Conservation (phyloP, 2,888 invertebrate genomes). For the Cosmorhoe ocellata region DNA sequence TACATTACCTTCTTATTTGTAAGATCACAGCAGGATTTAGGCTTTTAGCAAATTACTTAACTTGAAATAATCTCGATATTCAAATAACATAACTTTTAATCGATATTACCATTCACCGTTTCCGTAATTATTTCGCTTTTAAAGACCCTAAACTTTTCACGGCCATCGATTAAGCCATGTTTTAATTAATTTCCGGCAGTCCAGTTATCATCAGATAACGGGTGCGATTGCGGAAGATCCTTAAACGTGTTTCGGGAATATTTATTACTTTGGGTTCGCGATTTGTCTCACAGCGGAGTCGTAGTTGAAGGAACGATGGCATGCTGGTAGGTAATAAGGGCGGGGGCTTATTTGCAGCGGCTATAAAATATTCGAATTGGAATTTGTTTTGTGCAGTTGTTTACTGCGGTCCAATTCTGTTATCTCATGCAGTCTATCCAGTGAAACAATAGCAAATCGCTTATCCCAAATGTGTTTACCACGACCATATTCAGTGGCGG, state of each 20-base stretch:
- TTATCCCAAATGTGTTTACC: no score
- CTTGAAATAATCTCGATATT: no score
- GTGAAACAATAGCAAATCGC: no score
- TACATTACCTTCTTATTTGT: no score
- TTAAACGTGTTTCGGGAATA: constrained; percentile 19
- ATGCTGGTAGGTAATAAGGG: neutral
- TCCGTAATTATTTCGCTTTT: constrained; percentile 10
- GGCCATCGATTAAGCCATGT: constrained; percentile 38
- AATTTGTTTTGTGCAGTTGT: no score
- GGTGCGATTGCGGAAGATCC: constrained; percentile 16
- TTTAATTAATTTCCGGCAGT: constrained; percentile 45
- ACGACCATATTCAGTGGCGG: no score
- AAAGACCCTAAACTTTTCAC: constrained; percentile 19
- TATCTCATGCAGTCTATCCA: no score
- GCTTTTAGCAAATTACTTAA: no score
- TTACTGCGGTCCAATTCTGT: no score
- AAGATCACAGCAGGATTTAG: no score
- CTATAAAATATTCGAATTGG: no score
- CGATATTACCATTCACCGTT: constrained; percentile 13
- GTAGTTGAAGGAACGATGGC: neutral
- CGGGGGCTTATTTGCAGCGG: neutral
- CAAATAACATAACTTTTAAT: constrained; percentile 1
- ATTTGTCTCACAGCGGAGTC: constrained; percentile 11
- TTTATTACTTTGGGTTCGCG: constrained; percentile 18
- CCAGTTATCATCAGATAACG: constrained; percentile 41